These are phyloP conservation scores for Amblyjoppa fuscipennis DNA, from an alignment of 2,888 invertebrate genomes.

Conservation along the genomic window DNA sequence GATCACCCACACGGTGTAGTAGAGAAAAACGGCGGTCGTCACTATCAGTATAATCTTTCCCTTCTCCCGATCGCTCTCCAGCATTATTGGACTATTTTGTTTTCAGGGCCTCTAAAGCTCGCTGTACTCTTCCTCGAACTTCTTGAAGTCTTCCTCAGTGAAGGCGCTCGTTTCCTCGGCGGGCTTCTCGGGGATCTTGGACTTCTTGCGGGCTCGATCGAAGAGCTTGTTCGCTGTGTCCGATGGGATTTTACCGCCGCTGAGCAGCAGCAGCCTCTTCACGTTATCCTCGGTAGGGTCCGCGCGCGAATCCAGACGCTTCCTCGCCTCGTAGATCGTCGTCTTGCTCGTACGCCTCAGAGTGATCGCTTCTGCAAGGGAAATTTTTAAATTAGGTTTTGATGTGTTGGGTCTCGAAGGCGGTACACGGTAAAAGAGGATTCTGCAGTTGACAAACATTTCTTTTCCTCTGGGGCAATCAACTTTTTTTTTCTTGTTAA, in stretches of 20 bases:
- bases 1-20: conserved; percentile 89
- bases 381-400: not conserved
- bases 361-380: conserved; percentile 64
- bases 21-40: conserved; percentile 86
- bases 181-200: conserved; percentile 84
- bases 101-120: conserved; percentile 53
- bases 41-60: conserved; percentile 88
- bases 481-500: too few species aligned
- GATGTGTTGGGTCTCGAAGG: too few species aligned
- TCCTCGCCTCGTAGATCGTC: conserved; percentile 78
- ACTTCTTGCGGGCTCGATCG: conserved; percentile 86
- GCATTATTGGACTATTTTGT: conserved; percentile 71
- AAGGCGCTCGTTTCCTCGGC: conserved; percentile 88
- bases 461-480: too few species aligned
- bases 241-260: conserved; percentile 83
- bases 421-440: too few species aligned
- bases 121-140: conserved; percentile 88
- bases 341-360: conserved; percentile 74
- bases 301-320: conserved; percentile 73
- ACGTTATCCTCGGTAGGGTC: conserved; percentile 86
- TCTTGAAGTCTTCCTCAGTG: conserved; percentile 89
- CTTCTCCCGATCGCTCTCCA: conserved; percentile 86
- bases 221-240: conserved; percentile 87
- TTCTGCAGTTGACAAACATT: too few species aligned
- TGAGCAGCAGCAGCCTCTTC: conserved; percentile 85